phyloP scores from a whole-genome alignment of 2,113 vertebrate species.

The Charadrius vociferus region DNA sequence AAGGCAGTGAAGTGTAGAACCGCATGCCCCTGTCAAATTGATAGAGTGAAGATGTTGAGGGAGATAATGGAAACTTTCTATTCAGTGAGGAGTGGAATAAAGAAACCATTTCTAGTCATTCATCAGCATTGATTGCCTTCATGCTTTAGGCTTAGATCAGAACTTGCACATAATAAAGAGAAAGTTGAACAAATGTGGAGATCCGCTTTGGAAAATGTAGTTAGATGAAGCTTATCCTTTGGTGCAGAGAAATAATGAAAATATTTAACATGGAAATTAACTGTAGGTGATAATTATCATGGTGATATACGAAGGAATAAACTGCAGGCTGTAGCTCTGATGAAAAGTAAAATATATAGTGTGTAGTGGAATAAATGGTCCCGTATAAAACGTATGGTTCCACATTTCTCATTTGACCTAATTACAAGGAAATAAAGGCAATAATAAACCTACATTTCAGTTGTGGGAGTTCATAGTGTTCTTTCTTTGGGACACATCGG shows the following conservation, averaged over 20 bases:
- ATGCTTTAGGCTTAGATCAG: conserved; percentile 76
- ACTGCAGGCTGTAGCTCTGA: neutral
- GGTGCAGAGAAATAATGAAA: neutral
- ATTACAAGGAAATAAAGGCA: neutral
- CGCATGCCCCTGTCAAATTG: conserved; percentile 89
- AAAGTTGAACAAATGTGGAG: conserved; percentile 38
- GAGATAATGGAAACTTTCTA: conserved; percentile 98
- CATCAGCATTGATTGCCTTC: conserved; percentile 92
- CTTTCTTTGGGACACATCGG: neutral
- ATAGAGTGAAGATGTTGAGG: conserved; percentile 94
- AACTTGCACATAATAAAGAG: conserved; percentile 71
- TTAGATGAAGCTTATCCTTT: conserved; percentile 43
- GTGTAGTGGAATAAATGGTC: neutral
- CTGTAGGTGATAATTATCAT: neutral
- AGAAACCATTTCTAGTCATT: conserved; percentile 89
- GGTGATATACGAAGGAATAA: neutral
- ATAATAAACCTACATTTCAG: neutral
- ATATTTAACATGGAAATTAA: neutral
- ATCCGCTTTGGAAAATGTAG: conserved; percentile 33
- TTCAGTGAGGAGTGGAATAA: conserved; percentile 88
- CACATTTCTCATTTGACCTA: neutral
- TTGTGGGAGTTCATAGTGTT: neutral
- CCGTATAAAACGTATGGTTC: fast-evolving
- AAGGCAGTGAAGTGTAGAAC: conserved; percentile 83
- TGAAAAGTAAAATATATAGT: neutral